These are phyloP conservation scores for Neoniphon sammara DNA, from an alignment of 2,797 vertebrate genomes.

Conservation along the genomic window DNA sequence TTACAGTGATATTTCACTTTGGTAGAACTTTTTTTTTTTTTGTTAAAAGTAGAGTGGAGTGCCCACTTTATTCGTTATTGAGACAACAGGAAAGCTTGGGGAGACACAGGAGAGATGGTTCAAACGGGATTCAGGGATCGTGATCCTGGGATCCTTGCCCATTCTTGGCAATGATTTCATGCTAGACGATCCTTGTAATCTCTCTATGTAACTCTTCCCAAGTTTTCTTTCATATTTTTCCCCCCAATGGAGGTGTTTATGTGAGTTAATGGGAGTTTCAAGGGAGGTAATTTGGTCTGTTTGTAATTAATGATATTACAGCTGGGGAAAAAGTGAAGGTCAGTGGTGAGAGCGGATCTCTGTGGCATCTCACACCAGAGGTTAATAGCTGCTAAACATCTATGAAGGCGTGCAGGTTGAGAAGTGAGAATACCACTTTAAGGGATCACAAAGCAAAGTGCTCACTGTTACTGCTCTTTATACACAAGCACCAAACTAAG, in stretches of 20 bases:
- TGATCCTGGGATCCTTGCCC: no score
- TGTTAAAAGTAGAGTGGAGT: not conserved
- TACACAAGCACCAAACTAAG: conserved; percentile 11
- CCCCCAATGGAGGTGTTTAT: no score
- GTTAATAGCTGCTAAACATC: conserved; percentile 6
- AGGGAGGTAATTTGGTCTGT: no score
- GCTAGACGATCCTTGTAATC: no score
- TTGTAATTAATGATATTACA: no score
- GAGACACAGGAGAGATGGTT: conserved; percentile 1
- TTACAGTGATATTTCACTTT: not conserved
- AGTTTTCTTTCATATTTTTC: no score
- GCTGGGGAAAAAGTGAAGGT: not conserved
- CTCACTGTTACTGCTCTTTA: conserved; percentile 3
- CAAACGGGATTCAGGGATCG: conserved; percentile 3
- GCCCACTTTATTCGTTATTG: not conserved
- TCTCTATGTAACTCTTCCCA: no score
- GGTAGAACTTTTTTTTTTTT: not conserved
- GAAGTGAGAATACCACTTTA: conserved; percentile 25
- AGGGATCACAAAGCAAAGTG: conserved; percentile 5
- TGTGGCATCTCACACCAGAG: not conserved
- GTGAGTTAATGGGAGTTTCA: no score
- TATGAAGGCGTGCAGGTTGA: not conserved
- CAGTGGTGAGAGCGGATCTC: not conserved
- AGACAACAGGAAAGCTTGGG: not conserved
- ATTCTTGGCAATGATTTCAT: no score